Evolutionary conservation across 2,113 vertebrate species (phyloP), one percentile per base, ranked within the genome.

Genomic region (Sclerurus mexicanus): DNA sequence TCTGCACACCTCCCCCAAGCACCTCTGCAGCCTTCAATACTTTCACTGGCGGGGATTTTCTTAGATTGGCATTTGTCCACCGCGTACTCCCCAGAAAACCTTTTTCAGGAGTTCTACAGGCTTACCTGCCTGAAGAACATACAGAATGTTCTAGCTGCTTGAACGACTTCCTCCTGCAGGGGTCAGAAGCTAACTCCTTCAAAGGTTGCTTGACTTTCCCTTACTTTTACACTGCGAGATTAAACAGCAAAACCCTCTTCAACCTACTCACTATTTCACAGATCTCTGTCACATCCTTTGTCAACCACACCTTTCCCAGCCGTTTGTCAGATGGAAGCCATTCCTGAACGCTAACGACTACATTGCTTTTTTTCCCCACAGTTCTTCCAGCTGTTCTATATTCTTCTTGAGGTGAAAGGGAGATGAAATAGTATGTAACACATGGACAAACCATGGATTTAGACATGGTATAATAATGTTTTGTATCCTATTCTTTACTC

Each of bases 301-400:
- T 64, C 56, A 68, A 28, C 28, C 44, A 73, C 7, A 28, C 24
- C 39, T 47, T 71, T 67, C 52, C 66, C 33, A 44, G 47, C 30
- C 23, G 39, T 23, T 16, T 42, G 31, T 76, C 58, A 76, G 6
- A 1, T 15, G 20, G 80, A 89, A 71, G 35, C 28, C 64, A 78
- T 42, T 81, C 55, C 40, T 62, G 24, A 31, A 28, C 37, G 64
- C 58, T 35, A 53, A 35, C 0, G 0, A 46, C 30, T 50, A 0
- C 3, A 25, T 3, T 2, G 1, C 3, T 1, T 66, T 53, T 66
- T 50, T 67, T n/a, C n/a, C n/a, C 50, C 19, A 5, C 14, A 21
- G 47, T 31, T 91, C 50, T 55, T 66, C 60, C 5, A 71, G 60
- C 27, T 60, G 39, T 20, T n/a, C 47, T 52, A 0, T 6, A 17